Evolutionary conservation across 2,888 invertebrate species (phyloP).

Genomic region (Hirtodrosophila cameraria): DNA sequence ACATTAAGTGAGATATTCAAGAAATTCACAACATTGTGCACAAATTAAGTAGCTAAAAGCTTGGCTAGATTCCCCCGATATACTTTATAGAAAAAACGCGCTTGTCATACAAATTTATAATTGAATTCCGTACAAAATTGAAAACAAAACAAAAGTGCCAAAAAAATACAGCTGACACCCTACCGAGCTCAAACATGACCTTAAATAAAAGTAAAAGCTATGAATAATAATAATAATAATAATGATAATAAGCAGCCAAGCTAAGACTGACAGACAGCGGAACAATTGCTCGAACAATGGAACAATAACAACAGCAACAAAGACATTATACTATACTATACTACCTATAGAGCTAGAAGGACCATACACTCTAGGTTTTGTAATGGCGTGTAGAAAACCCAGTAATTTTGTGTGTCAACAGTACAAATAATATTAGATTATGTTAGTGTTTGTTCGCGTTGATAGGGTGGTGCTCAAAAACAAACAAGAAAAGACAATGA

Average conservation of each 20-base stretch:
- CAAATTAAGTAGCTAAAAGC: conserved; percentile 17
- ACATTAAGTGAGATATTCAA: conserved; percentile 24
- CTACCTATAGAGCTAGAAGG: neutral
- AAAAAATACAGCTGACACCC: conserved; percentile 35
- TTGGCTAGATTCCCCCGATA: conserved; percentile 15
- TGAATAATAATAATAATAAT: conserved; percentile 34
- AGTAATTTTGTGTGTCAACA: conserved; percentile 42
- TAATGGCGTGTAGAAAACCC: conserved; percentile 12
- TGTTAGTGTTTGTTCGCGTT: neutral
- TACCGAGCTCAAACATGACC: conserved; percentile 15
- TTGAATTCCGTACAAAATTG: conserved; percentile 10
- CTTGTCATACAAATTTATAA: conserved; percentile 54
- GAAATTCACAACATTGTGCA: conserved; percentile 25
- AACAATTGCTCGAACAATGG: conserved; percentile 18
- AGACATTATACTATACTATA: neutral
- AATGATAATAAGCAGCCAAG: neutral
- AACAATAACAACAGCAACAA: conserved; percentile 3
- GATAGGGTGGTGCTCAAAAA: neutral
- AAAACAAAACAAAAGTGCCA: neutral
- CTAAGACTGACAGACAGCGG: conserved; percentile 17
- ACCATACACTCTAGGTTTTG: conserved; percentile 16
- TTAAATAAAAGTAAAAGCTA: conserved; percentile 18
- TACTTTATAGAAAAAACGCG: conserved; percentile 37
- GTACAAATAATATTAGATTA: conserved; percentile 23
- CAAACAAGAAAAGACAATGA: neutral